Evolutionary conservation across 2,797 vertebrate genomes (phyloP).

Genomic region (Ctenopoma multispine): DNA sequence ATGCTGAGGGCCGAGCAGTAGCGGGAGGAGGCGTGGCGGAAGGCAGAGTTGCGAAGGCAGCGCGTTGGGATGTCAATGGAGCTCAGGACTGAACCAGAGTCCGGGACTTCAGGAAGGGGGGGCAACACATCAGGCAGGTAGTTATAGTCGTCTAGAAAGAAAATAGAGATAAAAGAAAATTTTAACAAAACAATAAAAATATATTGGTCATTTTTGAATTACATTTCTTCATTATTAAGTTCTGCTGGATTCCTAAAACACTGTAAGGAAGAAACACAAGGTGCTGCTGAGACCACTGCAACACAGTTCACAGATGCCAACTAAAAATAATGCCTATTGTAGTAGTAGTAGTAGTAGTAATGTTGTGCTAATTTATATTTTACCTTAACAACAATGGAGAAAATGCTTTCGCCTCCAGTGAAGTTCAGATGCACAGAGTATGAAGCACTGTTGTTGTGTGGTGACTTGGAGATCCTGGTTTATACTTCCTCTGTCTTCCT

Average conservation of each 20-base stretch:
- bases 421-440: background rate
- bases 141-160: conserved; percentile 87
- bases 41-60: conserved; percentile 80
- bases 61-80: conserved; percentile 73
- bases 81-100: conserved; percentile 82
- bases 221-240: background rate
- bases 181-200: background rate
- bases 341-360: no score
- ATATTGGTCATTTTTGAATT: background rate
- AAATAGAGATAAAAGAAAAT: conserved; percentile 7
- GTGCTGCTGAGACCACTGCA: background rate
- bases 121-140: conserved; percentile 86
- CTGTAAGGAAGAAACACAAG: background rate
- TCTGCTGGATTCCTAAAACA: background rate
- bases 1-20: conserved; percentile 88
- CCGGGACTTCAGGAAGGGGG: conserved; percentile 85
- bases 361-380: background rate
- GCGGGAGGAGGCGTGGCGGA: conserved; percentile 69
- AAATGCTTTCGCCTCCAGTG: background rate
- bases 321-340: background rate
- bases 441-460: background rate
- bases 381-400: background rate
- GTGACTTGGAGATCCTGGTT: background rate
- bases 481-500: background rate
- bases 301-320: background rate